Evolutionary conservation across 2,888 invertebrate genomes (phyloP), one percentile per base, ranked within the genome.

Genomic region (Globia sparganii): DNA sequence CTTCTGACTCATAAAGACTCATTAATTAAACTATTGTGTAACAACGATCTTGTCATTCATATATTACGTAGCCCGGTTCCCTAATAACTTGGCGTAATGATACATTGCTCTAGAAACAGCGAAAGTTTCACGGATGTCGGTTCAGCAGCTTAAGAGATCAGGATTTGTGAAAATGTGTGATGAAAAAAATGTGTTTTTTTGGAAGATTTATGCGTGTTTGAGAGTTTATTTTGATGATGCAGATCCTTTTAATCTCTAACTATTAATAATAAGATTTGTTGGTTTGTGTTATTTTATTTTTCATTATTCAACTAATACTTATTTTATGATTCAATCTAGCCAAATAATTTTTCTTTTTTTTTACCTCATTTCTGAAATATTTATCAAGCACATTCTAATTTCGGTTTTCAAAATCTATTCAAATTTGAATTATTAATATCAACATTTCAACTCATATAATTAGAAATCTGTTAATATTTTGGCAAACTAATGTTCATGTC

Each of bases 51-150:
- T 74, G 78, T 62, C 53, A 62, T 78, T 81, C 62, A 62, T 77
- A 71, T 43, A 56, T 34, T 70, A 3, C 34, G 65, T 75, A 80
- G 43, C 80, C 78, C 62, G 56, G 72, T 73, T 77, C 80, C 80
- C 83, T 85, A 72, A 75, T 69, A 86, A 64, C 64, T 53, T 40
- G 46, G 11, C 40, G 59, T 73, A 21, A 76, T 77, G 78, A 85
- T 83, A 86, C 80, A 87, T 85, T 61, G 74, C 75, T 83, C 59
- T 83, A 72, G n/a, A 70, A 78, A 78, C 69, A 73, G 80, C 53
- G 85, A 83, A 74, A 87, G 85, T 87, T 34, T 80, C 46, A 75
- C 67, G 25, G 9, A 79, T 80, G 75, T 76, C 31, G 34, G 79
- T 73, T 84, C 59, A 78, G 81, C 72, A 70, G 77, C 77, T 82